Conservation (phyloP, 2,113 vertebrate genomes). For the Pseudonaja textilis region DNA sequence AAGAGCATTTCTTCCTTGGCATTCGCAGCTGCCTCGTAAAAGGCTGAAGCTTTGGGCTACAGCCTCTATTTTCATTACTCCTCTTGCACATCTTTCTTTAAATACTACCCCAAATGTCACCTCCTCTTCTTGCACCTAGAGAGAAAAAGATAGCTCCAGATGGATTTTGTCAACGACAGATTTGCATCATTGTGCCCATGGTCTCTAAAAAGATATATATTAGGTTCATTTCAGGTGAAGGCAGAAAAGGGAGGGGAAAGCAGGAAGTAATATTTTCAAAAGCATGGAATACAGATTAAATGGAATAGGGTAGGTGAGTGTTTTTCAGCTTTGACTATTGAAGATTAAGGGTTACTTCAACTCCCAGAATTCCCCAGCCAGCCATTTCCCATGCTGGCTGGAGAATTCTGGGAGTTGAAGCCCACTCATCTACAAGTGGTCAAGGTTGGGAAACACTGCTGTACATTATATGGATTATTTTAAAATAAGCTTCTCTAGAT, state of each 20-base stretch:
- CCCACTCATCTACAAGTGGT: background rate
- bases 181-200: background rate
- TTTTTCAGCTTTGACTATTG: background rate
- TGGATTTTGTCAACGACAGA: conserved; percentile 7
- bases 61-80: background rate
- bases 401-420: background rate
- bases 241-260: background rate
- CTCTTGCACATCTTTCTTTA: background rate
- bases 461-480: background rate
- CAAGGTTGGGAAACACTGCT: background rate
- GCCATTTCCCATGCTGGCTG: background rate
- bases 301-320: background rate
- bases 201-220: background rate
- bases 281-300: background rate
- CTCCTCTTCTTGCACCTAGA: background rate
- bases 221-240: background rate
- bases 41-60: background rate
- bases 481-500: background rate
- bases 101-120: conserved; percentile 1
- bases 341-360: background rate
- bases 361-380: too few relatives aligned
- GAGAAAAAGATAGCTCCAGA: conserved; percentile 8
- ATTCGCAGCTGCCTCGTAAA: background rate
- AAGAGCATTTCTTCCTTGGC: background rate
- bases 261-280: background rate